Evolutionary conservation across 2,797 vertebrate genomes (phyloP).

Genomic region (Spondyliosoma cantharus): DNA sequence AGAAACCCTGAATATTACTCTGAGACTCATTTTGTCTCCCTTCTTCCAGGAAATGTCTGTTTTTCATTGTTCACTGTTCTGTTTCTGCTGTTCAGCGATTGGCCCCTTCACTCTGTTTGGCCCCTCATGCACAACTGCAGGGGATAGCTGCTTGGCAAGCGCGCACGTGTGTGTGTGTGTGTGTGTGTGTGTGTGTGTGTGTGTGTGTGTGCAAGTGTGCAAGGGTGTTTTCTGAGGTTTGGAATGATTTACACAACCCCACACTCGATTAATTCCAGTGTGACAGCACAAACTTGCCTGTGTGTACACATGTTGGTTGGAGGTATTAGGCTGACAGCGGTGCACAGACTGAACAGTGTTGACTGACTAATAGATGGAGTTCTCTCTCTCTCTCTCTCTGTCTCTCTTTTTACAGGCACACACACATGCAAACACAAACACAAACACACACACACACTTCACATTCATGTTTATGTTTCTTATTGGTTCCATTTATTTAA

Average conservation of each 20-base stretch:
- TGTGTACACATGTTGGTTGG: constrained; percentile 72
- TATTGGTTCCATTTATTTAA: constrained; percentile 74
- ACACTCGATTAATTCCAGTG: constrained; percentile 76
- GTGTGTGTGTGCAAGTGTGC: constrained; percentile 20
- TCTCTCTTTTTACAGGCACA: constrained; percentile 12
- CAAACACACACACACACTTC: constrained; percentile 44
- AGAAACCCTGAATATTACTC: constrained; percentile 11
- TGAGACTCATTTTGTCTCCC: constrained; percentile 20
- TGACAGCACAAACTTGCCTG: constrained; percentile 78
- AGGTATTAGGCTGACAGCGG: constrained; percentile 71
- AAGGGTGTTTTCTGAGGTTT: constrained; percentile 72
- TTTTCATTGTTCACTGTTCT: constrained; percentile 42
- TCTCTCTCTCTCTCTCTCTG: constrained; percentile 8
- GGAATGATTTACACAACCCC: constrained; percentile 76
- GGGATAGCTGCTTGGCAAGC: constrained; percentile 53
- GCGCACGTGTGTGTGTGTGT: constrained; percentile 7
- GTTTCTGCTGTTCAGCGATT: constrained; percentile 36
- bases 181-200: constrained; percentile 15
- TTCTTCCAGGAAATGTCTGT: constrained; percentile 28
- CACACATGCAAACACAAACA: constrained; percentile 29
- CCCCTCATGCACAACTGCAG: constrained; percentile 38
- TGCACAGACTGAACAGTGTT: constrained; percentile 72
- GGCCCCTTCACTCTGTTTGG: constrained; percentile 36
- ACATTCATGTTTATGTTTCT: constrained; percentile 65
- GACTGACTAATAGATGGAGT: constrained; percentile 64